Conservation (phyloP, 1,140 invertebrate species). For the Melipona quadrifasciata region DNA sequence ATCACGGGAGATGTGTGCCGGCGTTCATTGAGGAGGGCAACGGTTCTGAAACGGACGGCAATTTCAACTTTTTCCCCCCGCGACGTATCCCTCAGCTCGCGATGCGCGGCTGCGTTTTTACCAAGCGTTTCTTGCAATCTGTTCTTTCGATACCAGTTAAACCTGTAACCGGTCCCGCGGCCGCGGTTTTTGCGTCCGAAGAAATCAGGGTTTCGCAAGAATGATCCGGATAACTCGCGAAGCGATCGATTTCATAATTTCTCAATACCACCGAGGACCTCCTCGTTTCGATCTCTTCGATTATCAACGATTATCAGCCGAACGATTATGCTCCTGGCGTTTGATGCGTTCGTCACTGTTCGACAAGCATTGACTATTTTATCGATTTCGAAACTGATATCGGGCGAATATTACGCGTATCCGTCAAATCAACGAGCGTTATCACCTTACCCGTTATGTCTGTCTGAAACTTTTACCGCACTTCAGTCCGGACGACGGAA, state of each 20-base stretch:
- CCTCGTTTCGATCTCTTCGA: not conserved
- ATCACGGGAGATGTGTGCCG: conserved; percentile 24
- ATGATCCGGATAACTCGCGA: conserved; percentile 41
- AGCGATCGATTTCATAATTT: conserved; percentile 30
- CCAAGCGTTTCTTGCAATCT: conserved; percentile 30
- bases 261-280: conserved; percentile 3
- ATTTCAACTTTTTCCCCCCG: conserved; percentile 7
- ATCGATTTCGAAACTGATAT: not conserved
- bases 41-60: too few relatives aligned
- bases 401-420: not conserved
- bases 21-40: conserved; percentile 10
- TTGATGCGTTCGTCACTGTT: not conserved
- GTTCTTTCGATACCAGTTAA: conserved; percentile 46
- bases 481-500: conserved; percentile 12
- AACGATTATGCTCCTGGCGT: not conserved
- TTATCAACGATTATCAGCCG: conserved; percentile 9
- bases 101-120: conserved; percentile 12
- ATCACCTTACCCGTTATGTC: conserved; percentile 12
- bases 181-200: conserved; percentile 5
- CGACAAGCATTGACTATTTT: conserved; percentile 11
- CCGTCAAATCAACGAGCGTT: not conserved
- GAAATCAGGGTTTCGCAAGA: conserved; percentile 51
- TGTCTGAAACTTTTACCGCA: not conserved
- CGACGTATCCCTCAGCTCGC: conserved; percentile 12
- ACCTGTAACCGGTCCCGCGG: conserved; percentile 35